Conservation (phyloP, 2,113 vertebrate species). For the Oophaga pumilio region DNA sequence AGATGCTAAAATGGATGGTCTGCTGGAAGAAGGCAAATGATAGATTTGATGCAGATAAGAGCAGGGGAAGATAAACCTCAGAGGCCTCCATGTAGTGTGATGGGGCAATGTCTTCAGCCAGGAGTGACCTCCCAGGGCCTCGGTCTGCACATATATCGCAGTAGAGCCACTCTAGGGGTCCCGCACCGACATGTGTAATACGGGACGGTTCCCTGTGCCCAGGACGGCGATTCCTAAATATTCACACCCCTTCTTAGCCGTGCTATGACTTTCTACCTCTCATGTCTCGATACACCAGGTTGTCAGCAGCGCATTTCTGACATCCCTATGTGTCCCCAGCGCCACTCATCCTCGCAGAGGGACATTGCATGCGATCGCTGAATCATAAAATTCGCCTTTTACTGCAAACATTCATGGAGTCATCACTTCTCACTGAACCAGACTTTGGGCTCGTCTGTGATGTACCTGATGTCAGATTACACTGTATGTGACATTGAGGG, state of each 20-base stretch:
- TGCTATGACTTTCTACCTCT: background rate
- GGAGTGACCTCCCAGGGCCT: background rate
- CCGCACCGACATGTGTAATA: background rate
- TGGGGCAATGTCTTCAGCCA: background rate
- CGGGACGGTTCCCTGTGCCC: too few species aligned
- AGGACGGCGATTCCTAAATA: too few species aligned
- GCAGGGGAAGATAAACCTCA: background rate
- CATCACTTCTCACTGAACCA: slow-evolving; percentile 31
- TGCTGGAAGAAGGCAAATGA: too few species aligned
- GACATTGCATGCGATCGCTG: too few species aligned
- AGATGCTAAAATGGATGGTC: too few species aligned
- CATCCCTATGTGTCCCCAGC: background rate
- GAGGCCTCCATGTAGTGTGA: background rate
- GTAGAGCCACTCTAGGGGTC: background rate
- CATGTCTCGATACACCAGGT: background rate
- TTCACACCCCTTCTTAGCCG: too few species aligned
- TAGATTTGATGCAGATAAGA: background rate
- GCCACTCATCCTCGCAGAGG: slow-evolving; percentile 7
- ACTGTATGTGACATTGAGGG: background rate
- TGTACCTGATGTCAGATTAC: slow-evolving; percentile 1
- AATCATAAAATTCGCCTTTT: slow-evolving; percentile 22
- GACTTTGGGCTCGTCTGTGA: background rate
- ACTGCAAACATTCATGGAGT: background rate
- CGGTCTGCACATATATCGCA: too few species aligned
- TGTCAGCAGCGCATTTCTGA: background rate